Conservation (phyloP, 2,888 invertebrate genomes). For the Tupiocoris notatus region DNA sequence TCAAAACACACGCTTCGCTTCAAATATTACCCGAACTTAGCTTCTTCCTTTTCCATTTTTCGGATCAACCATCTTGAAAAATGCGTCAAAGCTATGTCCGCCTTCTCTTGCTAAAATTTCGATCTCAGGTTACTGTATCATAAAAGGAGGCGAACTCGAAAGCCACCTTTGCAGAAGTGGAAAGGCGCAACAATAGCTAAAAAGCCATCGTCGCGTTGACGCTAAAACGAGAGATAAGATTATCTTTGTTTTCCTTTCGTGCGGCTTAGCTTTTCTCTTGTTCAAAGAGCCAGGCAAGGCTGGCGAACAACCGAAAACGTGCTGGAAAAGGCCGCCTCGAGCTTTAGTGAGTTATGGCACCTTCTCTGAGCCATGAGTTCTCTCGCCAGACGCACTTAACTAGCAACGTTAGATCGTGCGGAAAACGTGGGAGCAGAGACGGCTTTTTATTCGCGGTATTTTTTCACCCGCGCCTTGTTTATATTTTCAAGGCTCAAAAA, state of each 20-base stretch:
- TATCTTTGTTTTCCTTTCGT: background rate
- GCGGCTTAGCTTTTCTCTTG: background rate
- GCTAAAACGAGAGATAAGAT: background rate
- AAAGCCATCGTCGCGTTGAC: background rate
- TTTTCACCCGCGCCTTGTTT: background rate
- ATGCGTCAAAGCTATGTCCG: too few relatives aligned
- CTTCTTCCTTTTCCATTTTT: too few relatives aligned
- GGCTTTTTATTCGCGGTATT: background rate
- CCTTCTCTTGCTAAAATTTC: too few relatives aligned
- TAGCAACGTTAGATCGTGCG: background rate
- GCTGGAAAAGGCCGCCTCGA: background rate
- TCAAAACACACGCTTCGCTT: too few relatives aligned
- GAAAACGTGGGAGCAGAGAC: background rate
- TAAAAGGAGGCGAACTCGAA: too few relatives aligned
- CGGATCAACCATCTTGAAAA: too few relatives aligned
- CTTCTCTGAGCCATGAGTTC: background rate
- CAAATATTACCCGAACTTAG: too few relatives aligned
- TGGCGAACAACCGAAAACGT: background rate
- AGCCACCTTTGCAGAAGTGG: too few relatives aligned
- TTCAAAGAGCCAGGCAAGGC: background rate
- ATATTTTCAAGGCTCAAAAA: background rate
- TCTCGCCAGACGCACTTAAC: background rate
- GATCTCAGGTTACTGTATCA: too few relatives aligned
- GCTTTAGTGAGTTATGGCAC: background rate
- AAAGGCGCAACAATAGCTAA: background rate